phyloP scores from a whole-genome alignment of 2,113 vertebrate genomes.

The Platichthys flesus region DNA sequence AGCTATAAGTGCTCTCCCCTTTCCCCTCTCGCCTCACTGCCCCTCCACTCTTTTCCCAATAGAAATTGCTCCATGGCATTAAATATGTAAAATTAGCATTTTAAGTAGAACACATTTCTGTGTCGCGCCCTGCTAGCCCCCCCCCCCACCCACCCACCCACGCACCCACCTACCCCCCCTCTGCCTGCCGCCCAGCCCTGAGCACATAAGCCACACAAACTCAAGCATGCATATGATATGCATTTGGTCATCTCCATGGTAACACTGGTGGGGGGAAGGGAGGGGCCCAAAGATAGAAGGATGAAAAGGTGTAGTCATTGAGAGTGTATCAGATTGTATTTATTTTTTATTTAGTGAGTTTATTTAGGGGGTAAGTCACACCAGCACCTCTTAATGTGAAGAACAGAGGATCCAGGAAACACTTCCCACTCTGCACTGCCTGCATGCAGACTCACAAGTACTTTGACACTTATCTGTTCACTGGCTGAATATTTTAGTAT shows the following conservation, averaged over 20 bases:
- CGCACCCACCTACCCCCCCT: conserved; percentile 13
- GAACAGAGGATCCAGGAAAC: conserved; percentile 12
- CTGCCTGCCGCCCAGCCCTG: conserved; percentile 72
- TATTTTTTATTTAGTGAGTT: conserved; percentile 78
- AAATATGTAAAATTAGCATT: conserved; percentile 87
- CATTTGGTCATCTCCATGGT: conserved; percentile 90
- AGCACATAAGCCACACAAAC: conserved; percentile 80
- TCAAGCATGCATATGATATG: conserved; percentile 89
- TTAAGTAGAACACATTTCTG: conserved; percentile 81
- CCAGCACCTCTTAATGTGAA: conserved; percentile 60
- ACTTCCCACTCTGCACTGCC: conserved; percentile 9
- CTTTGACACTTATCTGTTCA: not conserved
- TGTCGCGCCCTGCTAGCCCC: conserved; percentile 53
- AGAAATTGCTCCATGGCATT: conserved; percentile 77
- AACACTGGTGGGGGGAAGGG: conserved; percentile 70
- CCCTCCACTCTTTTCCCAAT: conserved; percentile 60
- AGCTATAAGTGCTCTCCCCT: conserved; percentile 68
- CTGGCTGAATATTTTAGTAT: not conserved
- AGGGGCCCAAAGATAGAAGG: conserved; percentile 40
- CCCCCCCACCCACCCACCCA: conserved; percentile 18
- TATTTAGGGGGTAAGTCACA: conserved; percentile 74
- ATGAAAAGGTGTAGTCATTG: conserved; percentile 80
- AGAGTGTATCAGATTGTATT: conserved; percentile 72
- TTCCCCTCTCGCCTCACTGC: conserved; percentile 62
- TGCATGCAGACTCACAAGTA: conserved; percentile 11